Base-by-base conservation (phyloP, 53 echinoderm and acorn worm genomes). In the Apostichopus leukothele region DNA sequence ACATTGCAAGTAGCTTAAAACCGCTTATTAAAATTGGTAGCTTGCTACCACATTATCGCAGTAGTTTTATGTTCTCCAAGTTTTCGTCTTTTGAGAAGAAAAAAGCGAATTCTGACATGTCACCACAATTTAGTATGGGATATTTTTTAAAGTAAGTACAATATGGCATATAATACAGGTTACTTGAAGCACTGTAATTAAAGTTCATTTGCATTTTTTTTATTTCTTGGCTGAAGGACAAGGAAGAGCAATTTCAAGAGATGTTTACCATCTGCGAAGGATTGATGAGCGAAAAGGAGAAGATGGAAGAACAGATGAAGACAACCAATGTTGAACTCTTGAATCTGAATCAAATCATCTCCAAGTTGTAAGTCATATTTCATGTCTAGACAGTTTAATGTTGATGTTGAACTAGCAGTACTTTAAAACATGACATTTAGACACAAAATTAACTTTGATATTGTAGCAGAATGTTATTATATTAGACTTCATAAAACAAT, bases 211-310 rank as follows among this genome's bases (percentile, higher is more conserved):
- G 3, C 39, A 3, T 3, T 39, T 63, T 63, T 11, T 8, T 63
- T 13, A 11, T 63, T 7, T 63, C 63, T 63, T 63, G 63, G 63
- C 11, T 63, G 0, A 11, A 63, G 63, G 63, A 63, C 16, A 63
- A 63, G 63, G 63, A 63, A 63, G 63, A 88, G 23, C n/a, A 75
- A 11, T 55, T 75, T 7, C 26, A 76, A 18, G 88, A 88, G 75
- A n/a, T 73, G 7, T n/a, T 88, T 52, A 75, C 16, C 19, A 88
- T 88, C 52, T 88, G 88, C 20, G 88, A 88, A 25, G 88, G 57
- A 50, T 12, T 88, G 51, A 51, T 88, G 16, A 53, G 75, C 18
- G 88, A 88, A 20, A 88, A 75, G 52, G 88, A 88, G 50, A 7
- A 18, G 22, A 21, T 53, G 4, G 76, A 75, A 5, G 55, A 75